Base-by-base conservation (phyloP, 2,888 invertebrate species). In the Napeogenes sylphis region DNA sequence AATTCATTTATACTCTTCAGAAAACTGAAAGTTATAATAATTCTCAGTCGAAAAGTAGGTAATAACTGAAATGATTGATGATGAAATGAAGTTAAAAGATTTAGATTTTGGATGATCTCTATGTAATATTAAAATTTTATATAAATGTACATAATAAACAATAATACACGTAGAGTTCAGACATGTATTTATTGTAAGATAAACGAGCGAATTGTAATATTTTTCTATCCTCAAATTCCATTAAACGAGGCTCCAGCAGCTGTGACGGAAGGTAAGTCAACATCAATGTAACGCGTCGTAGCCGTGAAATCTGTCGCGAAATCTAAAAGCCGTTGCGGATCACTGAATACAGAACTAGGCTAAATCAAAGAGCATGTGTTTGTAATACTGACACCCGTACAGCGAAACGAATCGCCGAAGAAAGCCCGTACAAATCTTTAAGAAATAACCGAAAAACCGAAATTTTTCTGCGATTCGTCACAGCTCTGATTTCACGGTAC, bases 361-460 rank as follows among this genome's bases (percentile, higher is more conserved):
- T 85, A 84, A 88, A 85, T 90, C 89, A 89, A 90, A 83, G 74
- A 79, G 75, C 89, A 88, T 88, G 84, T 90, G 90, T 90, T 89
- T 87, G 89, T 85, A 83, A 87, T 85, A 68, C 87, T 87, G 84
- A 90, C 89, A 87, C 83, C 88, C 89, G 89, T 90, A 82, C 81
- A 84, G 84, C 90, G 85, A 68, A 71, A 76, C 90, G 79, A 91
- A 91, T 91, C 78, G 73, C 69, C 81, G 90, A 87, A 91, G 91
- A 91, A 91, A 91, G 87, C 81, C 90, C 90, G 89, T 91, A 85
- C 85, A 90, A 91, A 91, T 91, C 86, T 83, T 76, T 85, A 89
- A 91, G 91, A 91, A 91, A 90, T 87, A 88, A 91, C 90, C 91
- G 91, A 90, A 87, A 90, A 91, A 91, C 91, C 91, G 86, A 87